phyloP scores from a whole-genome alignment of 2,797 vertebrate species.

The Sphenopsis melanotis region DNA sequence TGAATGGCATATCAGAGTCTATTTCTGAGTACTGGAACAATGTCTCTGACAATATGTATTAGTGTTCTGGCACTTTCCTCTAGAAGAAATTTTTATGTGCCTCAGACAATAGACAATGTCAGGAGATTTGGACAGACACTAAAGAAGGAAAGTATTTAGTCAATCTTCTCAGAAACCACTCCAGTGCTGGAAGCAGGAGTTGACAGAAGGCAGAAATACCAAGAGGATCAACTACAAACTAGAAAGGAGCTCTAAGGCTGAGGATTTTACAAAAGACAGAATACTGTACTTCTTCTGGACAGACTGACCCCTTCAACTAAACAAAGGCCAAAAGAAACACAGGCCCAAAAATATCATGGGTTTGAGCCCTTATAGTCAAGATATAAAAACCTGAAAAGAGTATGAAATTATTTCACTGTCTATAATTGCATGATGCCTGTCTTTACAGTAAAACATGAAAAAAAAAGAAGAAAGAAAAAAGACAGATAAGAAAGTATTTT shows the following conservation, averaged over 20 bases:
- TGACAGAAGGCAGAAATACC: background rate
- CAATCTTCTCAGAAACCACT: background rate
- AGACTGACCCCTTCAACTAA: background rate
- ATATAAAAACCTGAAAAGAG: background rate
- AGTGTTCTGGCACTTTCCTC: background rate
- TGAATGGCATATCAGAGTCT: constrained; percentile 14
- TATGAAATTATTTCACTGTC: background rate
- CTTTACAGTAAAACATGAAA: background rate
- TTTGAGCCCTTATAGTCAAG: background rate
- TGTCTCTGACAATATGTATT: background rate
- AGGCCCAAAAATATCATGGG: background rate
- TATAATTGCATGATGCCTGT: background rate
- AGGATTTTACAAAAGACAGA: background rate
- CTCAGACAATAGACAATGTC: background rate
- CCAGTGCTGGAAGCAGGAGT: background rate
- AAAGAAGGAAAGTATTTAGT: background rate
- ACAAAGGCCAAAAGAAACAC: background rate
- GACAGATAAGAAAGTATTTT: background rate
- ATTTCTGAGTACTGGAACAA: constrained; percentile 6
- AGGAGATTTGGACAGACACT: background rate
- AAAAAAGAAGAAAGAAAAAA: too few relatives aligned
- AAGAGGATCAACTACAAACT: background rate
- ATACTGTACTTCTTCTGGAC: background rate
- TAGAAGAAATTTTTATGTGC: background rate
- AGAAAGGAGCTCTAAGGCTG: background rate